Base-by-base conservation (phyloP, 2,797 vertebrate species). In the Gymnoscopelus braueri region DNA sequence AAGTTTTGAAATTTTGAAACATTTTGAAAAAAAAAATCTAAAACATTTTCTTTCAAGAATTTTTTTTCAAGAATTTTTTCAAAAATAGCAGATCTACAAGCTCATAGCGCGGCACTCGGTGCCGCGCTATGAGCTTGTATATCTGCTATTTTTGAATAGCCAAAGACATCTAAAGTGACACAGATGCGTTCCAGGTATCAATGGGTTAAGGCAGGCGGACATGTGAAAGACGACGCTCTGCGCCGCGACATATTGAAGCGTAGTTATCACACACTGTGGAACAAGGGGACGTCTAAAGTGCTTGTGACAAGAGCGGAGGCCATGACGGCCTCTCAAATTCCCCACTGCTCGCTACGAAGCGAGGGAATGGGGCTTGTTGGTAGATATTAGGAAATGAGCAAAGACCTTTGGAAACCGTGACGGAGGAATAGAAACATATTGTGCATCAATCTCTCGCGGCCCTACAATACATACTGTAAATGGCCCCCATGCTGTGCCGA, bases 271-370 rank as follows among this genome's bases (percentile, higher is more conserved):
- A 56, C 74, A 15, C 35, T 7, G 0, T 11, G 71, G 67, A 77
- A 74, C 61, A 61, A 72, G 65, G 65, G 71, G 72, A 72, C 80
- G 62, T 63, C 80, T 74, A 66, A 84, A 86, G 71, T 68, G 70
- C 35, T 56, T 65, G 66, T 82, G 83, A 82, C 81, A 83, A 83
- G 63, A 65, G 67, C 60, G 53, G 82, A 81, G 60, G 74, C 71
- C 2, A 29, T 29, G 19, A 60, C 61, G 2, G 63, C 72, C 75
- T 73, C 83, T 74, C 77, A 77, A 72, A 71, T 8, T 60, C 11
- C 24, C 55, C 13, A 51, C 60, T 59, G 60, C 51, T 59, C 24
- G 50, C 44, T 66, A 26, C 54, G 3, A 68, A 72, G 44, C 13
- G 48, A 54, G 66, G 2, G 32, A 75, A 65, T 47, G 14, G 59